Evolutionary conservation across 2,113 vertebrate species (phyloP).

Genomic region (Sigmodon hispidus): DNA sequence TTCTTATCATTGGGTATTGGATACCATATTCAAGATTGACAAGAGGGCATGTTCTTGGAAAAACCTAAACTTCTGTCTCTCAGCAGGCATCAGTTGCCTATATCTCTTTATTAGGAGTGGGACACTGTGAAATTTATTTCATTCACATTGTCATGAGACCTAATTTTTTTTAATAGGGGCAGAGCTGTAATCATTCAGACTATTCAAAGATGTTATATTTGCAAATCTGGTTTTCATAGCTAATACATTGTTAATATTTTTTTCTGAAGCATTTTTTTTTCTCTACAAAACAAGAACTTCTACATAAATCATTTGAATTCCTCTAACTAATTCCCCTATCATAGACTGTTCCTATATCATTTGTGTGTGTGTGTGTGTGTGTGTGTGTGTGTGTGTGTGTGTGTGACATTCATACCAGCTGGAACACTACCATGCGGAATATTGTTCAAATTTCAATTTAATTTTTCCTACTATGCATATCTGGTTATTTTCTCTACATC

Average conservation of each 20-base stretch:
- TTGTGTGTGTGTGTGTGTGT: neutral
- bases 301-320: neutral
- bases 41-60: rapidly evolving
- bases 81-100: neutral
- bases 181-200: neutral
- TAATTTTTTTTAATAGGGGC: neutral
- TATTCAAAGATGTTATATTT: neutral
- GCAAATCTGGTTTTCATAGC: neutral
- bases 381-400: neutral
- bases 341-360: neutral
- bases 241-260: neutral
- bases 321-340: neutral
- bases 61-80: neutral
- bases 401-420: conserved; percentile 42
- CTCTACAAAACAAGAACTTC: neutral
- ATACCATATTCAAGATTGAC: neutral
- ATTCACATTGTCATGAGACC: neutral
- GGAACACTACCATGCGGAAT: conserved; percentile 27
- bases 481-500: conserved; percentile 64
- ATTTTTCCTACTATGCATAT: conserved; percentile 51
- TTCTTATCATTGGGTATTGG: neutral
- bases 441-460: conserved; percentile 58
- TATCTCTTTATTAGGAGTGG: no score
- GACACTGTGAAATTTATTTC: neutral
- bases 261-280: neutral